Evolutionary conservation across 1,140 invertebrate genomes (phyloP).

Genomic region (Megalonaias nervosa): DNA sequence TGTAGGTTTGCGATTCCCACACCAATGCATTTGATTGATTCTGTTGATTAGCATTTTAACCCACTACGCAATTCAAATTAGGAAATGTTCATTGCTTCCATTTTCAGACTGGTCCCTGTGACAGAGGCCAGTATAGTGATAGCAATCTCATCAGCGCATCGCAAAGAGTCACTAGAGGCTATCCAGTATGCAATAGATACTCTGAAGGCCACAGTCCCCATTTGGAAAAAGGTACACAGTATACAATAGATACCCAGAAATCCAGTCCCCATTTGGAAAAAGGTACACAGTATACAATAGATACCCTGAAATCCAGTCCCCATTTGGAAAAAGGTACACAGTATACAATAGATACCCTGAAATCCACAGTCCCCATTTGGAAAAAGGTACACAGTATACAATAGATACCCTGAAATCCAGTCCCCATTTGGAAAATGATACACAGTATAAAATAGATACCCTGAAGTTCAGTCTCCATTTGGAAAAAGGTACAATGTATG

Average conservation of each 20-base stretch:
- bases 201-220: constrained; percentile 90
- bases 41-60: too few relatives aligned
- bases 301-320: neutral
- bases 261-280: neutral
- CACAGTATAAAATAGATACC: neutral
- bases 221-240: constrained; percentile 89
- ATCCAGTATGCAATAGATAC: constrained; percentile 88
- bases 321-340: constrained; percentile 59
- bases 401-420: neutral
- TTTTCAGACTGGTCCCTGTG: constrained; percentile 85
- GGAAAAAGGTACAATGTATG: too few relatives aligned
- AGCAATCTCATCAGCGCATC: constrained; percentile 89
- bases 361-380: constrained; percentile 94
- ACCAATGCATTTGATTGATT: too few relatives aligned
- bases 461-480: too few relatives aligned
- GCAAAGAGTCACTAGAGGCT: constrained; percentile 86
- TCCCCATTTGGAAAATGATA: too few relatives aligned
- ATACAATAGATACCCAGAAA: neutral
- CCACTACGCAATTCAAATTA: too few relatives aligned
- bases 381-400: constrained; percentile 79
- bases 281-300: neutral
- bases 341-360: constrained; percentile 88
- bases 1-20: too few relatives aligned
- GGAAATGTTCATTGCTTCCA: constrained; percentile 3
- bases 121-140: constrained; percentile 92